Evolutionary conservation across 2,113 vertebrate species (phyloP), one percentile per base, ranked within the genome.

Genomic region (Oenanthe oenanthe): DNA sequence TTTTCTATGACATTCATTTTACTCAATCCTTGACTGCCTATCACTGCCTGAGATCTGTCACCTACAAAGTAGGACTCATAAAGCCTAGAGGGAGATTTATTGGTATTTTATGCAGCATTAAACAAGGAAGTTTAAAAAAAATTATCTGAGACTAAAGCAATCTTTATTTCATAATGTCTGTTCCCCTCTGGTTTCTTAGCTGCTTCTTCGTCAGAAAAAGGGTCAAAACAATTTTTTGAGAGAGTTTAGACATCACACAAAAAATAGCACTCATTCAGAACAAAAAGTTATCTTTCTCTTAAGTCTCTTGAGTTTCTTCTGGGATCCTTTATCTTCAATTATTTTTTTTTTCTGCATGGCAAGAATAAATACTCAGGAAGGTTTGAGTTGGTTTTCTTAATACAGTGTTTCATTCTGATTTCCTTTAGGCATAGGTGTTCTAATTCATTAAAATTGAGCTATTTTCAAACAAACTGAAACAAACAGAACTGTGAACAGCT

Each of bases 351-450:
- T 88, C 78, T 86, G 12, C 17, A 50, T 48, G 12, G 17, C 32
- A 48, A 90, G 21, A 88, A 74, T 18, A 84, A 93, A 12, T 42
- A 74, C 17, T 57, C 5, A 74, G 60, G 31, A 80, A 66, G 14
- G 3, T 50, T 26, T 80, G 42, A n/a, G 34, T 2, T 88, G 51
- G 9, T 73, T 89, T 90, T 83, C 47, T 73, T 85, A 68, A 78
- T 11, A 62, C 3, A 62, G 10, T n/a, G 19, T 62, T 82, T 89
- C 34, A 50, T 10, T 86, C 38, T 12, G 14, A 91, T 77, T 89
- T 85, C 32, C 45, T 95, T 85, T 40, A 92, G 53, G 56, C 51
- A 21, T 40, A 96, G 92, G 93, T 93, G 43, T 48, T 85, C 42
- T 21, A 56, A 70, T 82, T 89, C 54, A 91, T 82, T 88, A 82